Base-by-base conservation (phyloP, 2,797 vertebrate genomes). In the Channa striata region DNA sequence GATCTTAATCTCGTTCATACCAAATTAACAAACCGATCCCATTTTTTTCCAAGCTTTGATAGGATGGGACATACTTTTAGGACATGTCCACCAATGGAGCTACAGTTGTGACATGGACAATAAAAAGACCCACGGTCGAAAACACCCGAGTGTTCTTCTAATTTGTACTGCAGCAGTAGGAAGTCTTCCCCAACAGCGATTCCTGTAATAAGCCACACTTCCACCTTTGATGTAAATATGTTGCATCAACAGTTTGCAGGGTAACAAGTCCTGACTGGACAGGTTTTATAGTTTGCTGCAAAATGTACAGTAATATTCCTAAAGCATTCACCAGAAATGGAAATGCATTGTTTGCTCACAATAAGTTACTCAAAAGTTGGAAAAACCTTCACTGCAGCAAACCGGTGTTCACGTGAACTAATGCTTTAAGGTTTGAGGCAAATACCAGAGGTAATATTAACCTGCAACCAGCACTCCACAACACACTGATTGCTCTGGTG, bases 181-280 rank as follows among this genome's bases (percentile, higher is more conserved):
- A 33, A 2, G 47, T 21, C 54, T 33, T n/a, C 11, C 6, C 8
- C 8, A 30, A 30, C 23, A 59, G 47, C n/a, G 9, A n/a, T 11
- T 23, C 44, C 33, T n/a, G 54, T 11, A 12, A 62, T n/a, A 5
- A 62, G 19, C 14, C 44, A 19, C 17, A 43, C 34, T 33, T 58
- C 8, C n/a, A 50, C 10, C 37, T 62, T 23, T 6, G 46, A 3
- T 36, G 6, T 66, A 20, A 59, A 37, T 13, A 43, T 25, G 5
- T 53, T 62, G 44, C 49, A 53, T 30, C 25, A 30, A 25, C 23
- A 34, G 46, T 25, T 53, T 65, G 68, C 66, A 61, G 49, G 11
- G 43, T 14, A 25, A 47, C 39, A 33, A 67, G 4, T 39, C 14
- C 30, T 39, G 14, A 17, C 53, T 42, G 2, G 8, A 6, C 11